A percentile compares a stretch with the other conserved stretches of the same genome.
Evolutionary conservation across 2,888 invertebrate genomes (phyloP).

Genomic region (Nasonovia ribisnigri): DNA sequence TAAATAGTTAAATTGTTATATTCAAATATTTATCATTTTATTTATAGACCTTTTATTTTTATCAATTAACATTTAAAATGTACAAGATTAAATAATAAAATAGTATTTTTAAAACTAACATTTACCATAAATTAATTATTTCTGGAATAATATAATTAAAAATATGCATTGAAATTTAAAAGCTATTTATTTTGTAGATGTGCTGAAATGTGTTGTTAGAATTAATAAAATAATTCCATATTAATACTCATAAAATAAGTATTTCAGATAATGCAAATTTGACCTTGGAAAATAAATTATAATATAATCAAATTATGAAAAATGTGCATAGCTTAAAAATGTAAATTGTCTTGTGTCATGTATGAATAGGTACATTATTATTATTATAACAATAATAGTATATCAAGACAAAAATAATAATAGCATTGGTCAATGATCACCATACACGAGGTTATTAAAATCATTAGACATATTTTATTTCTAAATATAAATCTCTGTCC

Average conservation of each 20-base stretch:
- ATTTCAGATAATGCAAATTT: not conserved
- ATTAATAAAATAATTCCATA: not conserved
- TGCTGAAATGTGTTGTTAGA: not conserved
- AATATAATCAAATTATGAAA: not conserved
- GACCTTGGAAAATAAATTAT: not conserved
- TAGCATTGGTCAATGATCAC: not conserved
- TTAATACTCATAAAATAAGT: not conserved
- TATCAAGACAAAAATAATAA: not conserved
- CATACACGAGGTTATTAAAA: not conserved
- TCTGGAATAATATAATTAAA: not conserved
- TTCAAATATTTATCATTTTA: too few relatives aligned
- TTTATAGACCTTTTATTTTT: too few relatives aligned
- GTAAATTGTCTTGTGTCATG: not conserved
- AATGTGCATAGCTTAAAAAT: not conserved
- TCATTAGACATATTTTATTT: not conserved
- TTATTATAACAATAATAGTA: not conserved
- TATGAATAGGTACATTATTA: not conserved
- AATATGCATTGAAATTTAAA: not conserved
- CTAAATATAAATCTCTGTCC: not conserved
- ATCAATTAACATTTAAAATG: too few relatives aligned
- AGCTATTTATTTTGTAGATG: too few relatives aligned
- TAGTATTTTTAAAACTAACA: too few relatives aligned
- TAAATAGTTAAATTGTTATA: too few relatives aligned
- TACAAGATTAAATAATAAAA: too few relatives aligned
- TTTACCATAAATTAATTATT: too few relatives aligned